These are phyloP conservation scores for Bujurquina vittata DNA, from an alignment of 2,113 vertebrate genomes.

Conservation along the genomic window DNA sequence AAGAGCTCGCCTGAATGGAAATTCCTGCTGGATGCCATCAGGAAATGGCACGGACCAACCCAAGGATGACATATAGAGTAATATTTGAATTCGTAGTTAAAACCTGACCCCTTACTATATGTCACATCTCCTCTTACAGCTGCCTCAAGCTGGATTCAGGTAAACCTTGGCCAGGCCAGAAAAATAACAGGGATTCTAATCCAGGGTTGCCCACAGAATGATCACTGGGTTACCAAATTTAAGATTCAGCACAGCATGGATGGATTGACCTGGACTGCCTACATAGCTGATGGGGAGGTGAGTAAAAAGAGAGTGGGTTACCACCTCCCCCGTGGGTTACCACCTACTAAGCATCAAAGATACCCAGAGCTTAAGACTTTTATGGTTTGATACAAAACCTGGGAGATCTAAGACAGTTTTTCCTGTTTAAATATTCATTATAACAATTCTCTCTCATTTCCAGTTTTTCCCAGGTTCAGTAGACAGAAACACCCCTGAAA, in stretches of 20 bases:
- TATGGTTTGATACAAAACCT: background rate
- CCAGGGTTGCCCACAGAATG: slow-evolving; percentile 77
- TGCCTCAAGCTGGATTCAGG: slow-evolving; percentile 80
- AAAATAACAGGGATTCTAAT: slow-evolving; percentile 81
- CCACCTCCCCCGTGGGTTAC: background rate
- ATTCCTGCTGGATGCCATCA: slow-evolving; percentile 82
- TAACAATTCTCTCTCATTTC: background rate
- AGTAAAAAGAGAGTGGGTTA: background rate
- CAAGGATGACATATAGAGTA: background rate
- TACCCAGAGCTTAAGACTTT: background rate
- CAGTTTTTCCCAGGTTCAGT: slow-evolving; percentile 73
- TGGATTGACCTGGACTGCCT: slow-evolving; percentile 73
- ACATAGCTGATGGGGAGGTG: slow-evolving; percentile 73
- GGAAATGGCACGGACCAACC: slow-evolving; percentile 39
- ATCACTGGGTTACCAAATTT: slow-evolving; percentile 80
- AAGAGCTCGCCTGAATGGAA: slow-evolving; percentile 75
- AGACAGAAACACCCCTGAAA: slow-evolving; percentile 70
- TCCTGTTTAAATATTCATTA: background rate
- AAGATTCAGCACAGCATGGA: slow-evolving; percentile 79
- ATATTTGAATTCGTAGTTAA: background rate
- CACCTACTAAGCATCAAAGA: background rate
- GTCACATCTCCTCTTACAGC: slow-evolving; percentile 35
- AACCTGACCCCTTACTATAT: background rate
- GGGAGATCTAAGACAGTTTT: background rate
- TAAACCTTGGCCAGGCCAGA: slow-evolving; percentile 64